Conservation (phyloP, 2,797 vertebrate species). For the Liasis olivaceus region DNA sequence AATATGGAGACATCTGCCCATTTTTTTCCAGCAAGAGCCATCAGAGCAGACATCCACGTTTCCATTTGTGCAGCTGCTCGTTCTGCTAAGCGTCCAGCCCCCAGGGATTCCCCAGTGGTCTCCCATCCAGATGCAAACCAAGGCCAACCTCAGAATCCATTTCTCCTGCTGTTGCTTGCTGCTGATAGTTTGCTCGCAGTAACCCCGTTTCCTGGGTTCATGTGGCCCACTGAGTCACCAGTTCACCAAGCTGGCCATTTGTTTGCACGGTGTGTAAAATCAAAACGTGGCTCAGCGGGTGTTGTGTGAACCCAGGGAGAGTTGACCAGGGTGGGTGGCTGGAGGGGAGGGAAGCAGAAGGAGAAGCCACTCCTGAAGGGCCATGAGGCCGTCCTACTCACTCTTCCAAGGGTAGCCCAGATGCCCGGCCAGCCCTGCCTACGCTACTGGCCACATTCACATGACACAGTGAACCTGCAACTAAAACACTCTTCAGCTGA, state of each 20-base stretch:
- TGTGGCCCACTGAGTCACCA: rapidly evolving
- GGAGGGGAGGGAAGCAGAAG: background rate
- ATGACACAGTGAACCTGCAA: background rate
- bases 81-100: background rate
- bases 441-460: background rate
- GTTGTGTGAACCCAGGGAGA: background rate
- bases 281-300: background rate
- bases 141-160: background rate
- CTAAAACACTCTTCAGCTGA: background rate
- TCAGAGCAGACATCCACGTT: background rate
- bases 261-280: background rate
- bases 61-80: background rate
- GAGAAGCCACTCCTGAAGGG: background rate
- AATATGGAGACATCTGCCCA: background rate
- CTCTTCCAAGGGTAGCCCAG: background rate
- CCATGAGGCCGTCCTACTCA: background rate
- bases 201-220: background rate
- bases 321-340: background rate
- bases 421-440: background rate
- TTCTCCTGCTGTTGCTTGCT: background rate
- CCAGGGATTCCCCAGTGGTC: background rate
- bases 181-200: background rate
- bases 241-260: background rate
- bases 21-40: background rate
- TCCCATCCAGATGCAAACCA: background rate